Conservation (phyloP, 2,888 invertebrate genomes). For the Serrognathus titanus region DNA sequence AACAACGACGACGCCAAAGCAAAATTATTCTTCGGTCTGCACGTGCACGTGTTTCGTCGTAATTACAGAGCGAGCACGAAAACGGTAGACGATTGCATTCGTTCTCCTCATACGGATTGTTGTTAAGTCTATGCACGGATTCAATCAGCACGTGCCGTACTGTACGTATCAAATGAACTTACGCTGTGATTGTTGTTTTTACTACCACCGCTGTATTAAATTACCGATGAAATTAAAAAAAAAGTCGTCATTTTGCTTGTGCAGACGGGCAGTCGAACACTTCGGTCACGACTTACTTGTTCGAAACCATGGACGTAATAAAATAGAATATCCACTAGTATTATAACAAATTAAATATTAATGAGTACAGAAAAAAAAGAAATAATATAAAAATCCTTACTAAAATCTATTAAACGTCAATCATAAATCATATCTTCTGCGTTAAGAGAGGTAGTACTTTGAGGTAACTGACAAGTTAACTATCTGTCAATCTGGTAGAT, state of each 20-base stretch:
- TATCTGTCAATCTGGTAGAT: slow-evolving; percentile 20
- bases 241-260: background rate
- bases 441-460: slow-evolving; percentile 21
- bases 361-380: too few species aligned
- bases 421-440: slow-evolving; percentile 18
- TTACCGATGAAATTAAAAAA: slow-evolving; percentile 15
- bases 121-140: slow-evolving; percentile 18
- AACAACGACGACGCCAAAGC: slow-evolving; percentile 7
- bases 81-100: slow-evolving; percentile 19
- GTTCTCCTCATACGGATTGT: slow-evolving; percentile 14
- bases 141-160: slow-evolving; percentile 26
- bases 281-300: too few species aligned
- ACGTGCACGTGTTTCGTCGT: slow-evolving; percentile 21
- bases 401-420: slow-evolving; percentile 18
- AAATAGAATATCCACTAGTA: too few species aligned
- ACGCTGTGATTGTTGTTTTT: slow-evolving; percentile 8
- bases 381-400: too few species aligned
- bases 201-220: slow-evolving; percentile 16
- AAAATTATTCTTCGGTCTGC: slow-evolving; percentile 21
- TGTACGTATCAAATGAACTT: slow-evolving; percentile 10
- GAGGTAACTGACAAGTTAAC: slow-evolving; percentile 20
- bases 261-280: too few species aligned
- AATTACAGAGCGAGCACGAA: slow-evolving; percentile 21
- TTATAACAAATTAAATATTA: too few species aligned
- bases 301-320: too few species aligned